A percentile compares a stretch with the other conserved stretches of the same genome.
Evolutionary conservation across 2,113 vertebrate genomes (phyloP).

Genomic region (Lophura nycthemera): DNA sequence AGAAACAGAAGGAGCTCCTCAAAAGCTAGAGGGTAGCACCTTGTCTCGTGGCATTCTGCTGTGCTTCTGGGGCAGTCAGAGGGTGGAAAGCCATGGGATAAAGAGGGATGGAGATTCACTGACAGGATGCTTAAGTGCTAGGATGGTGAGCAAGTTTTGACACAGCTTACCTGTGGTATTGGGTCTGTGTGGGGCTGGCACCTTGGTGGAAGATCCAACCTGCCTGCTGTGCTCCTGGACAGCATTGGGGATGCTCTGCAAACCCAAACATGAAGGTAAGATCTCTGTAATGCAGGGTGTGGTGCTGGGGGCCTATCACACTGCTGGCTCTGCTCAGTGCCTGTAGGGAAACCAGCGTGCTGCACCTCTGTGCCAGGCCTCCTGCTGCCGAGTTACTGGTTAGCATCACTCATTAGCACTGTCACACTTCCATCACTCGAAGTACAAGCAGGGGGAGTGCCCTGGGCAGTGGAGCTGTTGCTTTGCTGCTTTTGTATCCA

Average conservation of each 20-base stretch:
- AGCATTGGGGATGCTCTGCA: background rate
- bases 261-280: background rate
- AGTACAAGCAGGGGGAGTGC: background rate
- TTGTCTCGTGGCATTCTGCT: background rate
- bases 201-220: background rate
- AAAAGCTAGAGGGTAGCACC: background rate
- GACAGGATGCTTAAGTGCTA: background rate
- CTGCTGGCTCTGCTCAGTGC: background rate
- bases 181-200: background rate
- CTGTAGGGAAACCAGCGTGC: background rate
- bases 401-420: background rate
- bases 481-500: background rate
- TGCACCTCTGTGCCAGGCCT: background rate
- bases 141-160: background rate
- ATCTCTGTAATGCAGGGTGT: background rate
- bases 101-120: background rate
- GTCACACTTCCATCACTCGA: background rate
- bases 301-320: background rate
- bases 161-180: accelerated
- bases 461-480: background rate
- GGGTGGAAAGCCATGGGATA: background rate
- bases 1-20: background rate
- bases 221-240: accelerated
- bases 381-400: background rate
- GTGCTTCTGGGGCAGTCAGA: background rate